These are phyloP conservation scores for Sitodiplosis mosellana DNA, from an alignment of 1,140 invertebrate genomes.

Conservation along the genomic window DNA sequence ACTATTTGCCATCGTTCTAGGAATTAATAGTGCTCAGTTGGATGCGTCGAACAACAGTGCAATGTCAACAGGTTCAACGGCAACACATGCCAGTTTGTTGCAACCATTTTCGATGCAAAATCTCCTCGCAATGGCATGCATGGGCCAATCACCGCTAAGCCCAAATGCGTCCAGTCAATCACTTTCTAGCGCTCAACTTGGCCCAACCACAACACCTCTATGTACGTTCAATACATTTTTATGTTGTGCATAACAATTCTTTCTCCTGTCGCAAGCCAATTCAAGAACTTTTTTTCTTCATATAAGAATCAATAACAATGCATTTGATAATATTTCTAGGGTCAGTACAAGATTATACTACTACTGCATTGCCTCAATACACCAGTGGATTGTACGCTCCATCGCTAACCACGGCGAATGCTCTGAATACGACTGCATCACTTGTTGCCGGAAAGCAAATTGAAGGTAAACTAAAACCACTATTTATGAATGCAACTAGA, in stretches of 20 bases:
- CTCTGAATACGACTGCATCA: slow-evolving; percentile 18
- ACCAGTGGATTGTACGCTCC: slow-evolving; percentile 13
- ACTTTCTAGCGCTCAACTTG: no score
- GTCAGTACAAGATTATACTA: slow-evolving; percentile 17
- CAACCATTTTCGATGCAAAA: slow-evolving; percentile 78
- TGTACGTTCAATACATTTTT: no score
- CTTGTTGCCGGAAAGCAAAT: slow-evolving; percentile 23
- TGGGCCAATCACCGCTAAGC: slow-evolving; percentile 43
- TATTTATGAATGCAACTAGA: no score
- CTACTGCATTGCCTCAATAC: slow-evolving; percentile 14
- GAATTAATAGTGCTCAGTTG: neutral
- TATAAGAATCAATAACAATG: no score
- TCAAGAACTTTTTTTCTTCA: no score
- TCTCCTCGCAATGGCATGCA: slow-evolving; percentile 68
- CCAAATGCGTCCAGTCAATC: slow-evolving; percentile 15
- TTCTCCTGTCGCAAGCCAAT: no score
- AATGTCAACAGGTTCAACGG: neutral
- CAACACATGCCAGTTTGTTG: slow-evolving; percentile 33
- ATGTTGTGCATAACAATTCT: no score
- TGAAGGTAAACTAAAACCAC: slow-evolving; percentile 18
- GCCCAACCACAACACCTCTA: slow-evolving; percentile 12
- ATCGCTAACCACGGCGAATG: slow-evolving; percentile 12
- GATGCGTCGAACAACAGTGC: neutral
- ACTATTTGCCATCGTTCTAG: neutral
- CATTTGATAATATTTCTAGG: slow-evolving; percentile 7